Evolutionary conservation across 2,888 invertebrate genomes (phyloP).

Genomic region (Stenodera caucasica): DNA sequence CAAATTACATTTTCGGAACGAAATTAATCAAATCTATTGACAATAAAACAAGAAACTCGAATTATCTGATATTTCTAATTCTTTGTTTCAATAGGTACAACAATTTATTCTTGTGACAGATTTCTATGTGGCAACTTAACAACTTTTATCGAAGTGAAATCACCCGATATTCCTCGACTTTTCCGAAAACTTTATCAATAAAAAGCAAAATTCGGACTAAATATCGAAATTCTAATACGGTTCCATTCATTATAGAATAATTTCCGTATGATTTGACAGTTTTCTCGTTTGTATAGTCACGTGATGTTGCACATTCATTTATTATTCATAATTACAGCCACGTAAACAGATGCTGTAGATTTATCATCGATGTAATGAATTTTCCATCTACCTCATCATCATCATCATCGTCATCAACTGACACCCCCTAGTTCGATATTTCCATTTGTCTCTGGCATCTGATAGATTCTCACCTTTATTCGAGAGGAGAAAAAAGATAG

Average conservation of each 20-base stretch:
- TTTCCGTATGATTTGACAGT: no score
- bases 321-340: conserved; percentile 7
- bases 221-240: no score
- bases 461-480: conserved; percentile 23
- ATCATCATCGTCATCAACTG: no score
- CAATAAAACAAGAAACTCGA: neutral
- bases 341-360: conserved; percentile 15
- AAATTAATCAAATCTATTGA: neutral
- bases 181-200: no score
- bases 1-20: neutral
- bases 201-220: no score
- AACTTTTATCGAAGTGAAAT: no score
- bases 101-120: neutral
- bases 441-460: conserved; percentile 11
- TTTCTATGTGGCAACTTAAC: neutral
- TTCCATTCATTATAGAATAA: no score
- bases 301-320: conserved; percentile 9
- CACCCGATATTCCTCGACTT: no score
- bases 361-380: conserved; percentile 16
- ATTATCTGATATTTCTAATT: conserved; percentile 6
- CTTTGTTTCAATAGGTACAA: neutral
- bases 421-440: neutral
- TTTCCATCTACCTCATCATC: conserved; percentile 10
- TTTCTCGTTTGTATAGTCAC: neutral
- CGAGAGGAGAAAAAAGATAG: neutral